phyloP scores from a whole-genome alignment of 2,888 invertebrate species.

The Amphipoea oculea region DNA sequence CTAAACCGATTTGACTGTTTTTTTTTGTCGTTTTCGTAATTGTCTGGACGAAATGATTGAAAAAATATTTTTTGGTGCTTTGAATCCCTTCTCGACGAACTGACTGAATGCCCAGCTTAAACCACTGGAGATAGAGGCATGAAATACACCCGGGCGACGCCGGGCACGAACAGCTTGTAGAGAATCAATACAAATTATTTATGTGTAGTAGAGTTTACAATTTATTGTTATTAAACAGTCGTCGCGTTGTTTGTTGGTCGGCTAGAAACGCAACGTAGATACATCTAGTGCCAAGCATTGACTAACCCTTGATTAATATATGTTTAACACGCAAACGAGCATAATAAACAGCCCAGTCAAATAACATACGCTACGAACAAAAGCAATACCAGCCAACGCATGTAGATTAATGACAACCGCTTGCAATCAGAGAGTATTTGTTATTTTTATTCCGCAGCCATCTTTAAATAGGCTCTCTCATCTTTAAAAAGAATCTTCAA shows the following conservation, averaged over 20 bases:
- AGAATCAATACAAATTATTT: not conserved
- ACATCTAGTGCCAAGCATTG: constrained; percentile 44
- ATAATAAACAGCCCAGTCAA: constrained; percentile 40
- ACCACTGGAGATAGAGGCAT: not conserved
- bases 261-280: constrained; percentile 18
- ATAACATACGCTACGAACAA: constrained; percentile 43
- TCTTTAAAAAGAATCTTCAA: constrained; percentile 39
- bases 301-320: constrained; percentile 48
- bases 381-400: constrained; percentile 36
- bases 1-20: not conserved
- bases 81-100: not conserved
- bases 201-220: not conserved
- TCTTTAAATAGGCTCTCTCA: constrained; percentile 26
- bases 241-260: constrained; percentile 7
- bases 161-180: not conserved
- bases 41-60: not conserved
- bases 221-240: constrained; percentile 7
- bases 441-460: constrained; percentile 18
- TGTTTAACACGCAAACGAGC: constrained; percentile 47
- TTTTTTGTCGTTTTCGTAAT: not conserved
- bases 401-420: constrained; percentile 15
- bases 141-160: not conserved
- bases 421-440: constrained; percentile 31
- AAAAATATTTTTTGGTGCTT: no score
- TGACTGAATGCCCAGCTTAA: not conserved